Evolutionary conservation across 2,888 invertebrate species (phyloP).

Genomic region (Apoda limacodes): DNA sequence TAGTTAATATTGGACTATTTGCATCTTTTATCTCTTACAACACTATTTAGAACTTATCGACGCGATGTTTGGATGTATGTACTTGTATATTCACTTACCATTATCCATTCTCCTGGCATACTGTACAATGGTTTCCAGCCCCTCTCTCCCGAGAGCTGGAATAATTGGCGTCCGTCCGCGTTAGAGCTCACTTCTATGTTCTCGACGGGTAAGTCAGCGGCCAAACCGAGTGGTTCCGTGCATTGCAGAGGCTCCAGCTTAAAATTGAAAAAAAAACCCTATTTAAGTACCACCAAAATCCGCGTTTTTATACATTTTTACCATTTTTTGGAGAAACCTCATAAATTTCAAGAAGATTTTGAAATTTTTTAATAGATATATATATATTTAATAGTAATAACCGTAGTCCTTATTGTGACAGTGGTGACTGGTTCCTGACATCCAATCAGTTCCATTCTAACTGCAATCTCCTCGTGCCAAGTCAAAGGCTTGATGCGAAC

Average conservation of each 20-base stretch:
- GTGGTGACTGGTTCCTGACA: slow-evolving; percentile 53
- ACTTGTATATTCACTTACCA: slow-evolving; percentile 49
- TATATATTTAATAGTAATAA: too few relatives aligned
- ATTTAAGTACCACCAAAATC: too few relatives aligned
- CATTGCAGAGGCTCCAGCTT: slow-evolving; percentile 61
- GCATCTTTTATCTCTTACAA: too few relatives aligned
- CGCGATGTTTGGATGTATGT: too few relatives aligned
- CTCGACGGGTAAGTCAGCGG: slow-evolving; percentile 71
- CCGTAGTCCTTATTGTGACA: slow-evolving; percentile 15
- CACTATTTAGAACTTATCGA: too few relatives aligned
- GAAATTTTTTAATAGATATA: too few relatives aligned
- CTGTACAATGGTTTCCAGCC: slow-evolving; percentile 78
- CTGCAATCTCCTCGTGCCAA: slow-evolving; percentile 76
- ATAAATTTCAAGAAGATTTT: too few relatives aligned
- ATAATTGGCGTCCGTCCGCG: slow-evolving; percentile 41
- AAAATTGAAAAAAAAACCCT: too few relatives aligned
- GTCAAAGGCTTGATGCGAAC: slow-evolving; percentile 79
- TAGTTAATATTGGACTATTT: too few relatives aligned
- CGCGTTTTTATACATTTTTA: too few relatives aligned
- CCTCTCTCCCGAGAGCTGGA: slow-evolving; percentile 52
- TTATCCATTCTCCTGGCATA: slow-evolving; percentile 77
- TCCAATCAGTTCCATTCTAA: slow-evolving; percentile 81
- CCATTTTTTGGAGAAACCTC: too few relatives aligned
- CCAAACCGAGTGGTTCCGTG: slow-evolving; percentile 79
- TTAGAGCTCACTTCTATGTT: slow-evolving; percentile 78